Percentiles rank a stretch among this genome's conserved stretches.
phyloP scores from a whole-genome alignment of 1,140 invertebrate genomes.

The Drosophila ficusphila region DNA sequence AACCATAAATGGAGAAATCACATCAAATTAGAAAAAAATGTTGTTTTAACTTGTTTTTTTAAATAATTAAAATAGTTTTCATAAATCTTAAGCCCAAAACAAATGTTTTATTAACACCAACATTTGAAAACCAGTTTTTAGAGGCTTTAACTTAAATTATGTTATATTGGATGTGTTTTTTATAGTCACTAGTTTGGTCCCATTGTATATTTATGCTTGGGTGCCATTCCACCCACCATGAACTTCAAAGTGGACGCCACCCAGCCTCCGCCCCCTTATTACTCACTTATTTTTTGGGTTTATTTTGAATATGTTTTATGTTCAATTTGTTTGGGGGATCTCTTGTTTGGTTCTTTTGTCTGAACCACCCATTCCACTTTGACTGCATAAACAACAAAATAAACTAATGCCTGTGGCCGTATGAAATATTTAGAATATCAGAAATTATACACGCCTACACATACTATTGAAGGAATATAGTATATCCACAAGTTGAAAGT shows the following conservation, averaged over 20 bases:
- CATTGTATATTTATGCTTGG: not conserved
- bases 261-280: constrained; percentile 2
- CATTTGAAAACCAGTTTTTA: too few relatives aligned
- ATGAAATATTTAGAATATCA: constrained; percentile 73
- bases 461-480: not conserved
- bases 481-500: constrained; percentile 75
- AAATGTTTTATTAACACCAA: too few relatives aligned
- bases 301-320: constrained; percentile 27
- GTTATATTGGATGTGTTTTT: too few relatives aligned
- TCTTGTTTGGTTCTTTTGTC: constrained; percentile 44
- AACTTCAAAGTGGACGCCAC: constrained; percentile 31
- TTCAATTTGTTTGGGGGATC: constrained; percentile 10
- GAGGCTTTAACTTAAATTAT: too few relatives aligned
- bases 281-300: constrained; percentile 16
- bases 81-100: too few relatives aligned
- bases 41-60: too few relatives aligned
- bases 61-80: too few relatives aligned
- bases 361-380: constrained; percentile 16
- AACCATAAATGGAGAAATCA: too few relatives aligned
- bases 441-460: constrained; percentile 37
- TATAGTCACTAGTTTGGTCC: too few relatives aligned
- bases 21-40: too few relatives aligned
- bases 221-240: not conserved
- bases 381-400: constrained; percentile 68
- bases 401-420: constrained; percentile 56